Conservation (phyloP, 2,888 invertebrate genomes). For the Rhingia rostrata region DNA sequence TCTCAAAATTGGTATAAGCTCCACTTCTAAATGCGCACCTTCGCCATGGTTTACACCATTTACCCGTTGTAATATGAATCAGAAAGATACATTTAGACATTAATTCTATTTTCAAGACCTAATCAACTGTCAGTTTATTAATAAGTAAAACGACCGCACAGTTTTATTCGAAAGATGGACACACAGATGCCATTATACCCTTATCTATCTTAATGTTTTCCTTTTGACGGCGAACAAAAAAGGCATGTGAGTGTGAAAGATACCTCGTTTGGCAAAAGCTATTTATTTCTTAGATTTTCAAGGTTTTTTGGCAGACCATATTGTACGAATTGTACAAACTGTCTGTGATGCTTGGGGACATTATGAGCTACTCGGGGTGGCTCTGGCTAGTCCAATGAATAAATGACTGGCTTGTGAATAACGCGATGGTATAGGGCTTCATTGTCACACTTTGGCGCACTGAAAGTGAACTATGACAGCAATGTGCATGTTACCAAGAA, state of each 20-base stretch:
- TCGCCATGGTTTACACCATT: constrained; percentile 9
- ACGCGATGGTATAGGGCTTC: constrained; percentile 55
- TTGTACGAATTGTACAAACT: not conserved
- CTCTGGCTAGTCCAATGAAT: constrained; percentile 36
- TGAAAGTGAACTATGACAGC: constrained; percentile 34
- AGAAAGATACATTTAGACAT: constrained; percentile 15
- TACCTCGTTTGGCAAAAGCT: constrained; percentile 37
- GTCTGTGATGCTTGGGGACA: constrained; percentile 1
- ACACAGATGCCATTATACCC: constrained; percentile 43
- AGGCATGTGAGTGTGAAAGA: constrained; percentile 52
- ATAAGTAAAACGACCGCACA: constrained; percentile 12
- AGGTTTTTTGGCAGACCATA: constrained; percentile 59
- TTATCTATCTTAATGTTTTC: constrained; percentile 56
- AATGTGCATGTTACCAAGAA: constrained; percentile 35
- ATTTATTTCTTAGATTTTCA: constrained; percentile 59
- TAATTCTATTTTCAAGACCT: constrained; percentile 49
- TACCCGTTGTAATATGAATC: constrained; percentile 27
- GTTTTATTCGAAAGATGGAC: constrained; percentile 36
- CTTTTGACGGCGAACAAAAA: constrained; percentile 25
- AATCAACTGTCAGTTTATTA: constrained; percentile 54
- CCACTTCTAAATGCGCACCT: not conserved
- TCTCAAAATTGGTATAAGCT: not conserved
- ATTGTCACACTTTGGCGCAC: constrained; percentile 24
- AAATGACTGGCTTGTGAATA: constrained; percentile 7
- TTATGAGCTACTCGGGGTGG: constrained; percentile 9